phyloP scores from a whole-genome alignment of 2,888 invertebrate species.

The Hofmannophila pseudospretella region DNA sequence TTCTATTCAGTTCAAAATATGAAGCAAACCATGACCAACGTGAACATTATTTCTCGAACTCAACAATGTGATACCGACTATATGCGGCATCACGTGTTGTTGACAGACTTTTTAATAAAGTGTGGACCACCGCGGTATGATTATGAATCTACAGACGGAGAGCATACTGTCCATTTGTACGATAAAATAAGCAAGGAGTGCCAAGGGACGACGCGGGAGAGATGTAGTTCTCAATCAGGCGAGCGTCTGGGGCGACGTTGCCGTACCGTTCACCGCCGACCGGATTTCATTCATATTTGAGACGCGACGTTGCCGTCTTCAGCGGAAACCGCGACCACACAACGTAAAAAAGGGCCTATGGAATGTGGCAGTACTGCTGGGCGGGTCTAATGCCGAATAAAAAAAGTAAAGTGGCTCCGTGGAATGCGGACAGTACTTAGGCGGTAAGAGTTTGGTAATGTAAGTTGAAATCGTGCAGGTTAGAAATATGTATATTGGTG shows the following conservation, averaged over 20 bases:
- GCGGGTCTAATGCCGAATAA: slow-evolving; percentile 70
- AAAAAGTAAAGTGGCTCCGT: slow-evolving; percentile 49
- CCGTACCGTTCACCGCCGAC: slow-evolving; percentile 69
- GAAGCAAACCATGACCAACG: slow-evolving; percentile 19
- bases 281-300: slow-evolving; percentile 78
- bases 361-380: slow-evolving; percentile 75
- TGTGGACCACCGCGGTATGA: slow-evolving; percentile 37
- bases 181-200: slow-evolving; percentile 26
- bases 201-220: slow-evolving; percentile 61
- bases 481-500: neutral
- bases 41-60: slow-evolving; percentile 16
- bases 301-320: slow-evolving; percentile 74
- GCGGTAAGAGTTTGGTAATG: neutral
- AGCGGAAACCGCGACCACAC: slow-evolving; percentile 77
- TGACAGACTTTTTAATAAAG: slow-evolving; percentile 26
- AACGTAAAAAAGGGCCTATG: slow-evolving; percentile 74
- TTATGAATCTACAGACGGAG: slow-evolving; percentile 16
- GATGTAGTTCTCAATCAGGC: slow-evolving; percentile 73
- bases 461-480: neutral
- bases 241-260: slow-evolving; percentile 72
- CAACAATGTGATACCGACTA: slow-evolving; percentile 5
- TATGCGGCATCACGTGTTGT: slow-evolving; percentile 22
- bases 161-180: slow-evolving; percentile 5
- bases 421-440: slow-evolving; percentile 63
- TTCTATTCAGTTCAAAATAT: too few relatives aligned